Percentiles rank a stretch among this genome's conserved stretches.
These are phyloP conservation scores for Piaya cayana DNA, from an alignment of 2,113 vertebrate genomes.

Conservation along the genomic window DNA sequence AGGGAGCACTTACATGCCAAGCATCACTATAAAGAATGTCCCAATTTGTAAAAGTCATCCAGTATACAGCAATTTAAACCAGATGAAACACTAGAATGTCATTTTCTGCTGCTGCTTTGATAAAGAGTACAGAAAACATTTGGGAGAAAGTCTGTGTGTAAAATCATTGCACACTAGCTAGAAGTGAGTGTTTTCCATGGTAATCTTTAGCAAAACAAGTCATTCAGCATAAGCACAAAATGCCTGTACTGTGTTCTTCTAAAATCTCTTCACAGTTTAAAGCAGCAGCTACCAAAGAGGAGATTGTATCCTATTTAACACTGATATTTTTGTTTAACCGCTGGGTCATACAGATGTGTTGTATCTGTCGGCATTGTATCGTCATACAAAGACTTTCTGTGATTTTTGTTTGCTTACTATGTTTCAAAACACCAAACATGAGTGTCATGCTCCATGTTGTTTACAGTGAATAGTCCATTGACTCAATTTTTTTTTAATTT, in stretches of 20 bases:
- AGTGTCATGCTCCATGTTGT: background rate
- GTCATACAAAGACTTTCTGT: background rate
- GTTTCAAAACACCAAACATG: background rate
- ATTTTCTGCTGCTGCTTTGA: background rate
- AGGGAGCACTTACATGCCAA: background rate
- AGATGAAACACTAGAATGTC: background rate
- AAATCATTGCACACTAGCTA: background rate
- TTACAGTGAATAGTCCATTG: background rate
- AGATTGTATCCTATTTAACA: background rate
- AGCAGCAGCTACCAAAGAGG: background rate
- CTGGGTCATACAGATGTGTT: background rate
- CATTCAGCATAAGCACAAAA: background rate
- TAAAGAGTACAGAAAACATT: background rate
- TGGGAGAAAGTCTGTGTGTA: background rate
- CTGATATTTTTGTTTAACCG: background rate
- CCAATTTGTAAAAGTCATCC: background rate
- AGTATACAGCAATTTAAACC: background rate
- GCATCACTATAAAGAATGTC: background rate
- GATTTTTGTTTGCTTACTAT: background rate
- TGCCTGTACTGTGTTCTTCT: background rate
- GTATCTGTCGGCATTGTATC: background rate
- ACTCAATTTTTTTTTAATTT: background rate
- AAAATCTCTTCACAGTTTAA: background rate
- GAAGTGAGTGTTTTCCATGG: no score
- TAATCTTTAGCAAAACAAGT: background rate